Evolutionary conservation across 2,888 invertebrate species (phyloP).

Genomic region (Cantharis rufa): DNA sequence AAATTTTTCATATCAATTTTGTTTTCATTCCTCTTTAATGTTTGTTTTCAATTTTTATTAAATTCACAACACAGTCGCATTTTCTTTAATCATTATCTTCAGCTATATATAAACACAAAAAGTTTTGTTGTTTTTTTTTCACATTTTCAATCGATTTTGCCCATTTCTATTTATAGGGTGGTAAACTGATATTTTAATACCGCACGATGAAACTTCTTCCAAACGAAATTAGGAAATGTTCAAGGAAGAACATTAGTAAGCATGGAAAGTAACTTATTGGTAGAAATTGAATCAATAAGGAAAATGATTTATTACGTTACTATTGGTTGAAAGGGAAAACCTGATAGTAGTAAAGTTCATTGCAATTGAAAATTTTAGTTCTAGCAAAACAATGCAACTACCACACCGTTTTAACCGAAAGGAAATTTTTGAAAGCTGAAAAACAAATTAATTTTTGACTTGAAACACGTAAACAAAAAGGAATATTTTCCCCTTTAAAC

Average conservation of each 20-base stretch:
- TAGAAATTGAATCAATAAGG: neutral
- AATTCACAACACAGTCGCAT: neutral
- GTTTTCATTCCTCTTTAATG: neutral
- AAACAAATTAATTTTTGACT: constrained; percentile 8
- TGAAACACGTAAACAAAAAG: constrained; percentile 5
- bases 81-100: neutral
- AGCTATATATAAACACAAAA: neutral
- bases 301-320: neutral
- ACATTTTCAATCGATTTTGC: neutral
- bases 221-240: neutral
- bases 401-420: neutral
- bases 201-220: neutral
- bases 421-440: neutral
- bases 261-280: neutral
- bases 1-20: neutral
- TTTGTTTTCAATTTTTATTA: neutral
- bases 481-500: constrained; percentile 12
- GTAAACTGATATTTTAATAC: neutral
- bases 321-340: neutral
- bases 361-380: neutral
- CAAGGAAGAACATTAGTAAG: neutral
- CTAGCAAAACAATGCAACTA: neutral
- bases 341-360: neutral
- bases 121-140: neutral
- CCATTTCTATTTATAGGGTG: neutral